Conservation (phyloP, 2,888 invertebrate species). For the Drosophila peninsularis region DNA sequence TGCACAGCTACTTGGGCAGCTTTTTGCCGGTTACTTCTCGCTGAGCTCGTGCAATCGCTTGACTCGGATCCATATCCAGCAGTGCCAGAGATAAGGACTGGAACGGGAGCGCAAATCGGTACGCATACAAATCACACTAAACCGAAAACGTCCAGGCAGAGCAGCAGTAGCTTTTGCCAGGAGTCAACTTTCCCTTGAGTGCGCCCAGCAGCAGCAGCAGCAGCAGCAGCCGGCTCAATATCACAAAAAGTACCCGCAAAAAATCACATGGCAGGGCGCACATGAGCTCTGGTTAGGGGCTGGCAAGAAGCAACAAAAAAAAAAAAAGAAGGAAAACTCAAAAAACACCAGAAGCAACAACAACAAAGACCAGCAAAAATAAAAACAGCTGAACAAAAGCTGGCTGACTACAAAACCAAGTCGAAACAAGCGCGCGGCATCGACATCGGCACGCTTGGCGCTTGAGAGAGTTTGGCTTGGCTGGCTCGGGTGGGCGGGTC, state of each 20-base stretch:
- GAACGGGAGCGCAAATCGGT: conserved; percentile 7
- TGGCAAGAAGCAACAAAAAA: conserved; percentile 11
- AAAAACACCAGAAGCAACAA: conserved; percentile 24
- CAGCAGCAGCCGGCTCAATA: conserved; percentile 62
- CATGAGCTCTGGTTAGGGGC: conserved; percentile 18
- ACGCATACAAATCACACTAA: conserved; percentile 73
- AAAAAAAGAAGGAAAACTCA: conserved; percentile 6
- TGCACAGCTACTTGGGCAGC: conserved; percentile 56
- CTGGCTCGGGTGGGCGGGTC: conserved; percentile 5
- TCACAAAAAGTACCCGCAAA: conserved; percentile 61
- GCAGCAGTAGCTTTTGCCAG: conserved; percentile 46
- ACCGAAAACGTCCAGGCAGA: conserved; percentile 71
- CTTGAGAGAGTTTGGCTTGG: conserved; percentile 39
- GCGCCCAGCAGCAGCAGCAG: conserved; percentile 23
- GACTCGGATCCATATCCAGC: conserved; percentile 14
- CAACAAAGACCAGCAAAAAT: conserved; percentile 17
- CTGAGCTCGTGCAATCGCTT: conserved; percentile 53
- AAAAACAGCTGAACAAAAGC: conserved; percentile 61
- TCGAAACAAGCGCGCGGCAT: conserved; percentile 69
- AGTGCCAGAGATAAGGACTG: neutral
- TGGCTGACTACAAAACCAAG: conserved; percentile 73
- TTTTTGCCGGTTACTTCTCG: conserved; percentile 48
- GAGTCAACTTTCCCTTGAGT: conserved; percentile 68
- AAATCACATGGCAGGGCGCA: conserved; percentile 36
- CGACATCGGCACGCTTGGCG: conserved; percentile 56